Base-by-base conservation (phyloP, 2,888 invertebrate genomes). In the Pollenia amentaria region DNA sequence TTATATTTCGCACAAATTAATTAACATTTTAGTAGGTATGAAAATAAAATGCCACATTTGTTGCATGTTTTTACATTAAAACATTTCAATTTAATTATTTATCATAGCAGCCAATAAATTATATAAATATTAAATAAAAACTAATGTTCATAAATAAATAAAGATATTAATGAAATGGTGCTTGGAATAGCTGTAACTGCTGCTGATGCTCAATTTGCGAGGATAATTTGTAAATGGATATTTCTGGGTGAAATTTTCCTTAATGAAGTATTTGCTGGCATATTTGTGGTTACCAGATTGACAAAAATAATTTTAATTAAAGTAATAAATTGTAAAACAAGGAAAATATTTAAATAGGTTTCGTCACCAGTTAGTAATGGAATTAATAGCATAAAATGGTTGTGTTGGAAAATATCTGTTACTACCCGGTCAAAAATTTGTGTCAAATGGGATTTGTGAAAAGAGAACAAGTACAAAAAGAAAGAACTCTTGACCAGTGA, bases 31-130 rank as follows among this genome's bases (percentile, higher is more conserved):
- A 3, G 2, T 57, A 46, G 65, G 57, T 46, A 40, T 48, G 3
- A 16, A 0, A 51, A 55, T 42, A 42, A 75, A 51, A 62, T 57
- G 16, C n/a, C 46, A 82, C 42, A 48, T 46, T 40, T 44, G 46
- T 40, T 57, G 29, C 12, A 42, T 76, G 10, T 51, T 51, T n/a
- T 16, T 21, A 3, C 10, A 44, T 16, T 55, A 38, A 55, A 65
- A 67, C 10, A 78, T 69, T 60, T 69, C 48, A 69, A 69, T 78
- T 69, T n/a, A 69, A 21, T 60, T 69, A 69, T 78, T 78, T 60
- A 78, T 60, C 78, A 18, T 16, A 38, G 38, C 57, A 40, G 40
- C 69, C 12, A 60, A 69, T 69, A 69, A 69, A 69, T 69, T 38
- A n/a, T 40, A 12, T 9, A 65, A 44, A 64, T 51, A 48, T 29